Base-by-base conservation (phyloP, 2,888 invertebrate genomes). In the Conchocele bisecta region DNA sequence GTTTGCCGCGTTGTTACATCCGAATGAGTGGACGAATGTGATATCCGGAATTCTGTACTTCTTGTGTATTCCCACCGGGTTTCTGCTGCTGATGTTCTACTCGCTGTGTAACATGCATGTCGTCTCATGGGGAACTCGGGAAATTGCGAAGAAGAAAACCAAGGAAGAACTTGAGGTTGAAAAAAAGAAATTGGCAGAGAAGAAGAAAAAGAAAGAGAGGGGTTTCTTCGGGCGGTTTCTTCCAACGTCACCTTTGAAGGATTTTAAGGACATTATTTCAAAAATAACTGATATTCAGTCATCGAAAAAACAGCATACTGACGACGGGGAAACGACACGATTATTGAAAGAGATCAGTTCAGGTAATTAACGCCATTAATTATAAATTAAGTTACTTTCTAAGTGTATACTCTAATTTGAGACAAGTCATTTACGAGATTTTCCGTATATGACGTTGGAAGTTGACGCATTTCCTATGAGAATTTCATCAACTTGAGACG, bases 131-230 rank as follows among this genome's bases (percentile, higher is more conserved):
- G 90, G 90, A 41, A 90, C 90, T 0, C 60, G 90, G 56, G 90
- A 90, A 66, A 86, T 85, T 2, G 82, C 86, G 0, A 88, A 83
- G 24, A 85, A 83, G 31, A 85, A 87, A 58, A 83, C 85, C 3
- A 81, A 83, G 59, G 72, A 67, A 7, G 83, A 88, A 50, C 41
- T 79, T n/a, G 86, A 78, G 54, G 90, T 96, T 95, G 90, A 95
- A 94, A 59, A 95, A 95, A 2, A 96, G 88, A 70, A 67, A 26
- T 74, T 68, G 26, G 95, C 95, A 51, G 77, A 81, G 46, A 75
- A 95, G 89, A 95, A 95, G 86, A 94, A 94, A 66, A 95, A 94
- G 0, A 96, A 96, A 90, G 95, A 96, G 95, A 85, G 54, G 63
- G 77, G 83, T 20, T 79, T 95, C 72, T 67, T 92, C 97, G 76